Base-by-base conservation (phyloP, 2,888 invertebrate species). In the Trichogramma evanescens region DNA sequence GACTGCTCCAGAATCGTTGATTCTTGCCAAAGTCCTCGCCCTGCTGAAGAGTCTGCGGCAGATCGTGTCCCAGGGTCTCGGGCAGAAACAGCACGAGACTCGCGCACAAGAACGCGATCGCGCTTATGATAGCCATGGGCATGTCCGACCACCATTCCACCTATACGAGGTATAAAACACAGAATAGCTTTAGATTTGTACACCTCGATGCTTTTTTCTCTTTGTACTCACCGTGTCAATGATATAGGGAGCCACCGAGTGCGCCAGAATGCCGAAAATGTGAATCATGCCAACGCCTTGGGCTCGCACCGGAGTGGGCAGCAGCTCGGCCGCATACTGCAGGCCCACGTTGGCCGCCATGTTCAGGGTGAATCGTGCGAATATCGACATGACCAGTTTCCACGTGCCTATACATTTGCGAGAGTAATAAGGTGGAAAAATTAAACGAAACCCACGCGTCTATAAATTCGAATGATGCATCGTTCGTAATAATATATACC, bases 301-400 rank as follows among this genome's bases (percentile, higher is more conserved):
- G 0, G 91, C 92, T 55, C 93, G 78, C 1, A 94, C 90, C 1
- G 92, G 91, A 0, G 94, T 94, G 0, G 93, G 94, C 8, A 93
- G 74, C 6, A 94, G 74, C 74, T 94, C 93, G 0, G 93, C 92
- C 0, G 91, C 92, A 77, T 93, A 94, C 71, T 94, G 93, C 0
- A 93, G 82, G 0, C 93, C 92, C 63, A 93, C 90, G 77, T 93
- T 93, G 74, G 93, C 93, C 0, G 93, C 89, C 66, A 93, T 91
- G 75, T 93, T 93, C 8, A 93, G 87, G 54, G 89, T 88, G 69
- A 93, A 92, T n/a, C 93, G 82, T 2, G 93, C 91, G 60, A 89
- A 79, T 62, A 94, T 89, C 8, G 93, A 92, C 63, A 91, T 79
- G 0, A 87, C 80, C 0, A 91, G 88, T 60, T 89, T 89, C 0